A percentile compares a stretch with the other conserved stretches of the same genome.
These are phyloP conservation scores for Chromoteleia sp. DNA, from an alignment of 2,888 invertebrate species.

Conservation along the genomic window DNA sequence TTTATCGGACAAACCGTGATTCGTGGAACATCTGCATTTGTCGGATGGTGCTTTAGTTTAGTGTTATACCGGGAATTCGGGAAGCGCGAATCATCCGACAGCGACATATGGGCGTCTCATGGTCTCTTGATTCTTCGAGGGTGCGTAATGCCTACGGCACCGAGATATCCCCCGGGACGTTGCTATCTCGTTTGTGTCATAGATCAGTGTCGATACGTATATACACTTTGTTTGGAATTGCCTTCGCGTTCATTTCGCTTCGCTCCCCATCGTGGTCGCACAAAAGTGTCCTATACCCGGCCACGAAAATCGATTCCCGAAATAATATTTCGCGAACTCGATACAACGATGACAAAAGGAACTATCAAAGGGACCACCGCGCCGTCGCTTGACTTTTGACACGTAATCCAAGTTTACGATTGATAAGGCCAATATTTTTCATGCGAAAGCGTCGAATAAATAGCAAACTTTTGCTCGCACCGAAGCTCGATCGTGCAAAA, in stretches of 20 bases:
- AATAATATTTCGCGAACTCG: constrained; percentile 63
- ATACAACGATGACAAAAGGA: constrained; percentile 49
- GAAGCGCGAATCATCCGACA: constrained; percentile 60
- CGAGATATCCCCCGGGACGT: constrained; percentile 56
- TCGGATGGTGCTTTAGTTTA: constrained; percentile 50
- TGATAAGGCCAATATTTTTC: constrained; percentile 26
- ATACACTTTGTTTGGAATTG: constrained; percentile 65
- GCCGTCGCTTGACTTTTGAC: constrained; percentile 48
- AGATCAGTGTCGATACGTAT: constrained; percentile 70
- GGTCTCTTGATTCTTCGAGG: constrained; percentile 69
- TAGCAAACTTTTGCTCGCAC: background rate
- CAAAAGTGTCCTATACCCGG: constrained; percentile 48
- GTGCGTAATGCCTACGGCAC: constrained; percentile 66
- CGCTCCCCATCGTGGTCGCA: constrained; percentile 51
- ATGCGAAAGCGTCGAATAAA: constrained; percentile 3
- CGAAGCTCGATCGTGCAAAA: no score
- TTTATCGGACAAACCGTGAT: no score
- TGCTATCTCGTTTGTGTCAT: constrained; percentile 66
- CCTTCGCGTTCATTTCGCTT: constrained; percentile 68
- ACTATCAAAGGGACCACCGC: constrained; percentile 47
- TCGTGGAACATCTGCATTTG: constrained; percentile 53
- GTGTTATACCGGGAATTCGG: constrained; percentile 60
- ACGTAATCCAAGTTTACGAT: constrained; percentile 46
- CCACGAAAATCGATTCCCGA: constrained; percentile 47
- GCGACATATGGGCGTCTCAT: constrained; percentile 67